Base-by-base conservation (phyloP, 2,888 invertebrate genomes). In the Zygothrica quintamaculata region DNA sequence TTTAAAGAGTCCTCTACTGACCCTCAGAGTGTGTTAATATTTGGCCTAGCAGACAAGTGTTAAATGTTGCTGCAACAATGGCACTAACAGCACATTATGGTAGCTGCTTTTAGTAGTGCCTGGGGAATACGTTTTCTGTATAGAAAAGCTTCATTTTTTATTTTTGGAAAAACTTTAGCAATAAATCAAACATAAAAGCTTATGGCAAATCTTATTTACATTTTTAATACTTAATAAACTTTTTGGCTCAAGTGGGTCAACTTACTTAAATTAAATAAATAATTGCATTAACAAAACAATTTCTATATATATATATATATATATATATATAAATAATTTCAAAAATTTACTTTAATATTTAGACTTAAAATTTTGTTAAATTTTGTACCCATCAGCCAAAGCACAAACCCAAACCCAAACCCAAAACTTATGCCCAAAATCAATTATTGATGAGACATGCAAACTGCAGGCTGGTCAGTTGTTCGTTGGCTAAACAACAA, bases 371-470 rank as follows among this genome's bases (percentile, higher is more conserved):
- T 53, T 33, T 61, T 5, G 51, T 43, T 60, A 46, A 44, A 52
- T 57, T 13, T 16, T 12, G 4, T 3, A 40, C 40, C 29, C 29
- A 29, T 29, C 7, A 7, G 9, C 43, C 31, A 13, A 11, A 37
- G 46, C 50, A 31, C 40, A 34, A 6, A 33, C 25, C 50, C 50
- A 36, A 31, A 25, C 53, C 42, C 33, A 31, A 40, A 36, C 56
- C 36, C 39, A 47, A 61, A 53, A n/a, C n/a, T n/a, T n/a, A n/a
- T n/a, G n/a, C 46, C 58, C 37, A 50, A 78, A 75, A 82, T 82
- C 75, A 82, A 82, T 82, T 81, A 87, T 82, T 53, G 44, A 82
- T 81, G 85, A 73, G 68, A 68, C 57, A 69, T 75, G 66, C 58
- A 72, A 60, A 52, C 61, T 58, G 57, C 53, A 55, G 60, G 37